phyloP scores from a whole-genome alignment of 2,113 vertebrate species.

The Percopsis transmontana region DNA sequence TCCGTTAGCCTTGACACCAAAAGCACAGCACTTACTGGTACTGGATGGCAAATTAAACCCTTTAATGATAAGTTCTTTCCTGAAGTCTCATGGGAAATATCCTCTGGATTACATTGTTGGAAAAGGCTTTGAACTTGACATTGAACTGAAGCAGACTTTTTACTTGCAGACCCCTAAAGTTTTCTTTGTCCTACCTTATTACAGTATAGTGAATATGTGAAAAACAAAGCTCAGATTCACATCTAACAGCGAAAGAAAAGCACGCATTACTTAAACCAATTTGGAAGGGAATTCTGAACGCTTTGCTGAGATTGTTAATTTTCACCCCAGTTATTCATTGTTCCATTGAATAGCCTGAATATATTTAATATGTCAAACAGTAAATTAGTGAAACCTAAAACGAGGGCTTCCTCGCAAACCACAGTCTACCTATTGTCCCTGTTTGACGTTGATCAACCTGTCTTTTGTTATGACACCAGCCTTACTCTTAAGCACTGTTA shows the following conservation, averaged over 20 bases:
- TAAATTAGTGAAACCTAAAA: not conserved
- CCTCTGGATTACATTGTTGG: constrained; percentile 76
- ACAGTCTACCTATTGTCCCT: constrained; percentile 1
- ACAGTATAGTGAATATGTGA: constrained; percentile 22
- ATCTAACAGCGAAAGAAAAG: constrained; percentile 11
- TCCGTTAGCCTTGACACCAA: constrained; percentile 77
- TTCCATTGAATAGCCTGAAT: not conserved
- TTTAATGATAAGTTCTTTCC: constrained; percentile 77
- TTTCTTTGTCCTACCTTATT: constrained; percentile 44
- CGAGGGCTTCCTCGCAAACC: not conserved
- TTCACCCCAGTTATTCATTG: constrained; percentile 8
- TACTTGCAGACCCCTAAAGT: constrained; percentile 61
- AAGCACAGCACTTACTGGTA: constrained; percentile 71
- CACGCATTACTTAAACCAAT: constrained; percentile 2
- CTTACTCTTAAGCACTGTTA: constrained; percentile 41
- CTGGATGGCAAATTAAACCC: constrained; percentile 78
- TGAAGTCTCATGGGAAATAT: constrained; percentile 76
- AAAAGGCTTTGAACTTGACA: constrained; percentile 79
- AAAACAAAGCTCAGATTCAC: constrained; percentile 38
- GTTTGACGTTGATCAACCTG: constrained; percentile 24
- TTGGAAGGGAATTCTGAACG: constrained; percentile 16
- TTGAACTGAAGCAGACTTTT: constrained; percentile 79
- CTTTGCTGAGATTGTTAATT: constrained; percentile 13
- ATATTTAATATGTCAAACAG: constrained; percentile 13
- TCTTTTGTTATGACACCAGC: constrained; percentile 26